These are phyloP conservation scores for Gonatopus flavifemur DNA, from an alignment of 1,140 invertebrate genomes.

Conservation along the genomic window DNA sequence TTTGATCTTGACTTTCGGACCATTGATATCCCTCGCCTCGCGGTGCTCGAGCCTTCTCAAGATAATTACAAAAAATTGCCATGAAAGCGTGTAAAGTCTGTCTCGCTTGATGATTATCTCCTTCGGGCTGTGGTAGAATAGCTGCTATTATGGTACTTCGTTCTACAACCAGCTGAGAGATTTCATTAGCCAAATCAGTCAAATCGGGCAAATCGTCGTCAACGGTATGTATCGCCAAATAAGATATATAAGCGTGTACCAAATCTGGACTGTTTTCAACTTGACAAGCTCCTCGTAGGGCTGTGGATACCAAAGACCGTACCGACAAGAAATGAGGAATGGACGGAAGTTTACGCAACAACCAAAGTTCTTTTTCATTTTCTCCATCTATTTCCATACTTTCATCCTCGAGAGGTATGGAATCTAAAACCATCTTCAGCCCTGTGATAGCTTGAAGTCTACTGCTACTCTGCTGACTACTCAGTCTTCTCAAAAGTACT, in stretches of 20 bases:
- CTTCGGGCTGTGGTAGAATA: conserved; percentile 71
- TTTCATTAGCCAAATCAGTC: conserved; percentile 72
- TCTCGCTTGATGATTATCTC: conserved; percentile 56
- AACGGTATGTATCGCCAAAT: conserved; percentile 75
- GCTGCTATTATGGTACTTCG: conserved; percentile 84
- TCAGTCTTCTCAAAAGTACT: conserved; percentile 88
- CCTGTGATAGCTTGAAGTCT: conserved; percentile 76
- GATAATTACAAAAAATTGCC: conserved; percentile 75
- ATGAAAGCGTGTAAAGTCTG: conserved; percentile 77
- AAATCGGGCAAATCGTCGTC: conserved; percentile 68
- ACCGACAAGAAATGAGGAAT: conserved; percentile 74
- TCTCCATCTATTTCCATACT: conserved; percentile 53
- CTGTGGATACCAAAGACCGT: conserved; percentile 67
- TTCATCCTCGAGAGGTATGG: conserved; percentile 50
- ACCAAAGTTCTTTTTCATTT: conserved; percentile 66
- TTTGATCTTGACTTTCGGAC: conserved; percentile 70
- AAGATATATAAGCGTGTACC: conserved; percentile 87
- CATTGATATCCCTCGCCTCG: conserved; percentile 67
- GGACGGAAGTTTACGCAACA: conserved; percentile 73
- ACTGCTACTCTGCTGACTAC: conserved; percentile 77
- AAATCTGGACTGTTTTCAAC: conserved; percentile 85
- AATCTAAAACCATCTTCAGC: conserved; percentile 61
- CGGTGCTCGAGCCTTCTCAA: conserved; percentile 67
- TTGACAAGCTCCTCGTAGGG: conserved; percentile 80
- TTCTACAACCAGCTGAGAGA: conserved; percentile 91